Base-by-base conservation (phyloP, 2,113 vertebrate species). In the Archilochus colubris region DNA sequence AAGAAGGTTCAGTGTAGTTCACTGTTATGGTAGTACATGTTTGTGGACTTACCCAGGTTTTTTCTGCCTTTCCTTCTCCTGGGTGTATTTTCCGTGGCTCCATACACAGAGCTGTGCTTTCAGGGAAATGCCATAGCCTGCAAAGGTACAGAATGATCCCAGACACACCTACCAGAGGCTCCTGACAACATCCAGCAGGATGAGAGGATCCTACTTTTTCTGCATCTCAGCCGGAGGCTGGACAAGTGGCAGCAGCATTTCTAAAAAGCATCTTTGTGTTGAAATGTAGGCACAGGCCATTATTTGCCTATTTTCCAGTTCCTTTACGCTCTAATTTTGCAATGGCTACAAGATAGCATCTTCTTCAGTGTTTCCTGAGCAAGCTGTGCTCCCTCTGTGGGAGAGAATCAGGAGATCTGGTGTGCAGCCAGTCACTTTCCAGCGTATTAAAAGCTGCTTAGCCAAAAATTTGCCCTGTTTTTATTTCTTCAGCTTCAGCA, bases 1-100 rank as follows among this genome's bases (percentile, higher is more conserved):
- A 67, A 23, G 20, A 40, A 57, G 31, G 7, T 67, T 20, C 38
- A 53, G 61, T 3, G 28, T 10, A 5, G 27, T 21, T 55, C 79
- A 19, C 14, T 43, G 28, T 43, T 50, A 9, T 0, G 5, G 55
- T 18, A 22, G 48, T 62, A 18, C 1, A 0, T 25, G 19, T 69
- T 20, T 20, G 11, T 55, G 89, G 51, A 20, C 59, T 88, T 62
- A 51, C 7, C 11, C 28, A 48, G 38, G 33, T 72, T 75, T n/a
- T 3, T 81, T 70, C 69, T 87, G 57, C 44, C 9, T 68, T 89
- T 85, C 31, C 25, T 68, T 87, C 30, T 62, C 4, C 8, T 63
- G 36, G 23, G 8, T 50, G 22, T 23, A 24, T 8, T 66, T 84
- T 44, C 28, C 18, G 33, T 31, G 17, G 62, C 63, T 63, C 24